Percentiles rank a stretch among this genome's conserved stretches.
Evolutionary conservation across 2,888 invertebrate genomes (phyloP).

Genomic region (Onchidella celtica): DNA sequence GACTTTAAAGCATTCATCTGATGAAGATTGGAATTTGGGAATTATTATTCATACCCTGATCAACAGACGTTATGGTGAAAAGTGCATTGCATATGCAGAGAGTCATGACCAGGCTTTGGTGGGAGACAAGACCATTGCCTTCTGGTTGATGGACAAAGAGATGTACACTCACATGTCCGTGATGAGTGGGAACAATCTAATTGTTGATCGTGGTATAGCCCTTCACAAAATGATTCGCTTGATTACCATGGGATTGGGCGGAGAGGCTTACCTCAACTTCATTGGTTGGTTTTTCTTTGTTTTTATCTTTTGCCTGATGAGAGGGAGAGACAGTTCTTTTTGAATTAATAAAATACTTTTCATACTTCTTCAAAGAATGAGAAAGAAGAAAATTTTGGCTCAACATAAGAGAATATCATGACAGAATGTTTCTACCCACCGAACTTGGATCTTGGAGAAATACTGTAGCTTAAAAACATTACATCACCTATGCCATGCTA

Average conservation of each 20-base stretch:
- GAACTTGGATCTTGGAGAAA: too few species aligned
- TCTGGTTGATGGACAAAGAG: slow-evolving; percentile 99
- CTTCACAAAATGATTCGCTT: slow-evolving; percentile 98
- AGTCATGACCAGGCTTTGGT: slow-evolving; percentile 94
- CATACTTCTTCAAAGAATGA: too few species aligned
- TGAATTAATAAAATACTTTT: too few species aligned
- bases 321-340: too few species aligned
- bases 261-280: slow-evolving; percentile 99
- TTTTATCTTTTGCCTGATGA: too few species aligned
- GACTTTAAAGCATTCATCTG: slow-evolving; percentile 83
- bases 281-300: slow-evolving; percentile 87
- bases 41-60: slow-evolving; percentile 94
- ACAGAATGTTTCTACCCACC: too few species aligned
- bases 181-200: slow-evolving; percentile 78
- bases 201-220: slow-evolving; percentile 95
- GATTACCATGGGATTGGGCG: slow-evolving; percentile 95
- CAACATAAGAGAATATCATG: too few species aligned
- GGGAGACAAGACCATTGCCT: slow-evolving; percentile 98
- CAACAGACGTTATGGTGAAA: slow-evolving; percentile 97
- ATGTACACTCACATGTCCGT: slow-evolving; percentile 98
- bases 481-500: too few species aligned
- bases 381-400: too few species aligned
- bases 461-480: too few species aligned
- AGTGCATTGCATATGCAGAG: slow-evolving; percentile 98
- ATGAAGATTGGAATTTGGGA: slow-evolving; percentile 97